These are phyloP conservation scores for Paramisgurnus dabryanus DNA, from an alignment of 2,113 vertebrate species.

Conservation along the genomic window DNA sequence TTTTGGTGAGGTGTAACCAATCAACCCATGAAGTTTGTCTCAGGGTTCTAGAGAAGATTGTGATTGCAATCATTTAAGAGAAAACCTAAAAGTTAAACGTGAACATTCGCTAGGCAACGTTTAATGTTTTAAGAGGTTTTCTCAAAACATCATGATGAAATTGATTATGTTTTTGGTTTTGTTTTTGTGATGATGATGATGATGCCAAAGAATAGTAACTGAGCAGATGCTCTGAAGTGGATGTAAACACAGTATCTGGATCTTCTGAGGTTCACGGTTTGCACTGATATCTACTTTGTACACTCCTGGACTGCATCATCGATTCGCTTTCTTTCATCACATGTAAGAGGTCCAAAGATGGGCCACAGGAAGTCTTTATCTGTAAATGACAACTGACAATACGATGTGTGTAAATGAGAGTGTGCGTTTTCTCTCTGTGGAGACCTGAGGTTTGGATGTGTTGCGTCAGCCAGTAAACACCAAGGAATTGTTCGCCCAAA, in stretches of 20 bases:
- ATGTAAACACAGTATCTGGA: conserved; percentile 4
- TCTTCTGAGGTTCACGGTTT: not conserved
- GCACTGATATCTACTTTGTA: not conserved
- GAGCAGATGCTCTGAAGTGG: conserved; percentile 46
- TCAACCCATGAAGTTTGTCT: conserved; percentile 71
- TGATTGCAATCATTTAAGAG: conserved; percentile 59
- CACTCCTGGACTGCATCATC: conserved; percentile 24
- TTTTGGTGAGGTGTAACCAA: conserved; percentile 71
- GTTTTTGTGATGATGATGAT: conserved; percentile 44
- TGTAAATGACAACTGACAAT: not conserved
- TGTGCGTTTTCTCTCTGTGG: not conserved
- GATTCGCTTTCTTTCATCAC: not conserved
- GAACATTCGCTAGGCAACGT: conserved; percentile 51
- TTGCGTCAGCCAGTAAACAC: not conserved
- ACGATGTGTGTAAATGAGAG: not conserved
- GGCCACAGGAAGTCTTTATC: not conserved
- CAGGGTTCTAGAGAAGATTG: conserved; percentile 70
- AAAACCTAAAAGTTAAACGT: conserved; percentile 54
- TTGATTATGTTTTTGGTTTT: conserved; percentile 18
- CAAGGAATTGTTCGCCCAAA: not conserved
- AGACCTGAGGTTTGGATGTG: not conserved
- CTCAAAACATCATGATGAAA: conserved; percentile 14
- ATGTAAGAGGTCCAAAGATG: not conserved
- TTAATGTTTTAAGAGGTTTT: conserved; percentile 54
- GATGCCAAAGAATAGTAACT: conserved; percentile 72